Evolutionary conservation across 2,113 vertebrate species (phyloP).

Genomic region (Corythornis vintsioides): DNA sequence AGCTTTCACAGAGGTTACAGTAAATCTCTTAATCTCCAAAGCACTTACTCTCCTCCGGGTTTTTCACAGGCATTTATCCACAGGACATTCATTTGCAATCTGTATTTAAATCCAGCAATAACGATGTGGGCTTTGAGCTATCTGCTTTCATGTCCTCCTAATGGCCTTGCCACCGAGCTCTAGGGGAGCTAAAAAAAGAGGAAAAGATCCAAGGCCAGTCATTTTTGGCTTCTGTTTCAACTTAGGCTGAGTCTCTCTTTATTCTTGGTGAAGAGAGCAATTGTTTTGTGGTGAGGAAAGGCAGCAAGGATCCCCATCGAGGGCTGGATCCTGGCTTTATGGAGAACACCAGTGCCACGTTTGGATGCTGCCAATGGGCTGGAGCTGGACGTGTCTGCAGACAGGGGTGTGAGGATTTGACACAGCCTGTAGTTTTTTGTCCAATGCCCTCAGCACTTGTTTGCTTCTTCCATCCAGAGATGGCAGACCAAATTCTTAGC

Average conservation of each 20-base stretch:
- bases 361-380: not conserved
- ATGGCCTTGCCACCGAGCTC: not conserved
- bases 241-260: slow-evolving; percentile 7
- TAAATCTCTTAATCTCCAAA: slow-evolving; percentile 67
- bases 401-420: not conserved
- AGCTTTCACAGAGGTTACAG: slow-evolving; percentile 49
- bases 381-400: not conserved
- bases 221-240: slow-evolving; percentile 31
- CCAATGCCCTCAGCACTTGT: not conserved
- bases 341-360: not conserved
- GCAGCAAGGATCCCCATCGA: not conserved
- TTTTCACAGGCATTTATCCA: slow-evolving; percentile 47
- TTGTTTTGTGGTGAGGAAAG: not conserved
- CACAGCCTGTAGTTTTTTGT: not conserved
- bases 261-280: slow-evolving; percentile 7
- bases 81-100: slow-evolving; percentile 36
- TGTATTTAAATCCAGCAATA: slow-evolving; percentile 57
- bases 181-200: not conserved
- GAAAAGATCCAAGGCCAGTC: not conserved
- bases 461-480: not conserved
- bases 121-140: slow-evolving; percentile 28
- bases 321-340: not conserved
- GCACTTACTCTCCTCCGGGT: slow-evolving; percentile 45
- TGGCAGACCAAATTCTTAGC: not conserved
- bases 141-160: slow-evolving; percentile 31